Evolutionary conservation across 30 jellyfish, hydroid and myxozoan genomes (phyloP), one percentile per base, ranked within the genome.

Genomic region (Aurelia aurita complex sp. Pacific): DNA sequence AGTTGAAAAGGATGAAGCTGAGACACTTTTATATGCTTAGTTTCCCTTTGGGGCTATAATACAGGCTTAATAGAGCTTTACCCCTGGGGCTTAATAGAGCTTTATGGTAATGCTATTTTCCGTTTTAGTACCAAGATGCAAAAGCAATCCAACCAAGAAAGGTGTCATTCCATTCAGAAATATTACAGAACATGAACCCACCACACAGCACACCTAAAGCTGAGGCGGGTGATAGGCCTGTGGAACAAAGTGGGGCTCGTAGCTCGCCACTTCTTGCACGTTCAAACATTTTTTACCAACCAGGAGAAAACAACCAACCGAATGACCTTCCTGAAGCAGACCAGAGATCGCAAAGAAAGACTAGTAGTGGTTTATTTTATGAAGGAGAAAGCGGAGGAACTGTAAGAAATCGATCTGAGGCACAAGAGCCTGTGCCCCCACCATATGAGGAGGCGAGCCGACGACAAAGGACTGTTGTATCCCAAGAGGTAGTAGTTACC

Each of bases 321-420:
- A 42, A 64, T 40, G 93, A 84, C 33, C 87, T 84, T 12, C 93
- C 93, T 13, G 93, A 84, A 73, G 93, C 87, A 19, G 93, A 84
- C 46, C 93, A 84, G 68, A 73, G 69, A 42, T 46, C 87, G 35
- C 68, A 64, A 29, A 73, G 87, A 77, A 73, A 73, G 64, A 71
- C 51, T 13, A 63, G 63, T 14, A 67, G 15, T 17, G 62, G 79
- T 46, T 53, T 52, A 18, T 67, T 65, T 40, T 54, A 64, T 4
- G 89, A 79, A 5, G 68, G 40, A 50, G 84, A 78, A 11, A 82
- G 52, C n/a, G 65, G 4, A 23, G 73, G 54, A 4, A 61, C 69
- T 14, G 52, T 61, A 0, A 57, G 79, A 36, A 13, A 16, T 29
- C 33, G 61, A 50, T 15, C 54, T 64, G 82, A 54, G 73, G 66